Evolutionary conservation across 2,113 vertebrate genomes (phyloP).

Genomic region (Ameiurus melas): DNA sequence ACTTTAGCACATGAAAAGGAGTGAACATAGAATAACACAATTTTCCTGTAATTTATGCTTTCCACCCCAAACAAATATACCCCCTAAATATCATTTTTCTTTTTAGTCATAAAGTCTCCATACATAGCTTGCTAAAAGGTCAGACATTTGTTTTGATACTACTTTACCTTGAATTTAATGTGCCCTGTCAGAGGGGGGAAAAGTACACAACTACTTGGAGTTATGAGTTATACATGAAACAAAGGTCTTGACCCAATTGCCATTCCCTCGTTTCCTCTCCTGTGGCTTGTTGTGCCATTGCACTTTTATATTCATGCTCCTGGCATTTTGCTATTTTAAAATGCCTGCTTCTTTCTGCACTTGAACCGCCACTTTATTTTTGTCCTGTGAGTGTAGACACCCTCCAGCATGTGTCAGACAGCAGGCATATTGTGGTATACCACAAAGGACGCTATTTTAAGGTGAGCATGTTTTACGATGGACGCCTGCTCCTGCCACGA

Average conservation of each 20-base stretch:
- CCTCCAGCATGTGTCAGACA: conserved; percentile 88
- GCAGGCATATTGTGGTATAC: conserved; percentile 90
- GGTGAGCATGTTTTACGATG: conserved; percentile 92
- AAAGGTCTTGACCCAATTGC: conserved; percentile 30
- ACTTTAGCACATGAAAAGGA: neutral
- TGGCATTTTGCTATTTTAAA: neutral
- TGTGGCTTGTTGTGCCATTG: conserved; percentile 29
- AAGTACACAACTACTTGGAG: neutral
- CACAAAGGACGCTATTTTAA: conserved; percentile 93
- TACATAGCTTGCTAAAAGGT: conserved; percentile 22
- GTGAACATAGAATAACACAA: neutral
- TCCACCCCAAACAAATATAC: neutral
- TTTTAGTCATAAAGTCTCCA: neutral
- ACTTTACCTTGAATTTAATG: neutral
- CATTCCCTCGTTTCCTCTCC: neutral
- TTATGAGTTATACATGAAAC: conserved; percentile 23
- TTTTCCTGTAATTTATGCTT: neutral
- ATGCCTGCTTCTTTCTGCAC: neutral
- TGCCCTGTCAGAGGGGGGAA: no score
- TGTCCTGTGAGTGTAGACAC: conserved; percentile 72
- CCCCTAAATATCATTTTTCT: neutral
- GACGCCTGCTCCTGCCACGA: conserved; percentile 85
- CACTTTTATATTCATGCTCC: neutral
- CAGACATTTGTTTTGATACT: conserved; percentile 40
- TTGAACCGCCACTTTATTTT: conserved; percentile 30